Evolutionary conservation across 1,140 invertebrate genomes (phyloP), one percentile per base, ranked within the genome.

Genomic region (Drosophila aff.): DNA sequence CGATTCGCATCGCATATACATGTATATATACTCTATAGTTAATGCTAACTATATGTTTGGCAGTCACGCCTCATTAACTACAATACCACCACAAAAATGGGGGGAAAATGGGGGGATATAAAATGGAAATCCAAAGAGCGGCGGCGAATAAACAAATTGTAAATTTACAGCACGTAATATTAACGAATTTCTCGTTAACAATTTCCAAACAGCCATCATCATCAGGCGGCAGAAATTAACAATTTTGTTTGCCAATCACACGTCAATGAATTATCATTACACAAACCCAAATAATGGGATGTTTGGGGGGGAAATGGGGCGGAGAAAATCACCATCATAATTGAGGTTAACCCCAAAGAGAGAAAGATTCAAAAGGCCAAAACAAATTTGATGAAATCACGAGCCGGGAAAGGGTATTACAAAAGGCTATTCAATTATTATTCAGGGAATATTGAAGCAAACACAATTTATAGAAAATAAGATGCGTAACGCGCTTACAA

Each of bases 211-310:
- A 65, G 61, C 44, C 64, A 33, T 26, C 68, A 43, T 52, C 28
- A 33, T 49, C 26, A 49, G n/a, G 28, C 50, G 38, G 9, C 40
- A 52, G 67, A 73, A 73, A 73, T 73, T 52, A 73, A 72, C 67
- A 61, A 73, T 73, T 73, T 73, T 73, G 71, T 73, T 73, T 73
- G 69, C 69, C 71, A 73, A 73, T 73, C 67, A 61, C 55, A 73
- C 67, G 71, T 73, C 71, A 73, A 73, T 73, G 71, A 73, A 73
- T 73, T 52, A 73, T 73, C 71, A 73, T 73, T 73, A 73, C 28
- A 73, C 67, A 52, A 73, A 52, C 10, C 67, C 41, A 44, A 55
- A 31, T 16, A 16, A 28, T 49, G 47, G 21, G 4, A 9, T 16
- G 21, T 18, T 18, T 4, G 16, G n/a, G 10, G 18, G 33, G 13